Percentiles rank a stretch among this genome's conserved stretches.
Evolutionary conservation across 2,888 invertebrate species (phyloP).

Genomic region (Halocaridina rubra): DNA sequence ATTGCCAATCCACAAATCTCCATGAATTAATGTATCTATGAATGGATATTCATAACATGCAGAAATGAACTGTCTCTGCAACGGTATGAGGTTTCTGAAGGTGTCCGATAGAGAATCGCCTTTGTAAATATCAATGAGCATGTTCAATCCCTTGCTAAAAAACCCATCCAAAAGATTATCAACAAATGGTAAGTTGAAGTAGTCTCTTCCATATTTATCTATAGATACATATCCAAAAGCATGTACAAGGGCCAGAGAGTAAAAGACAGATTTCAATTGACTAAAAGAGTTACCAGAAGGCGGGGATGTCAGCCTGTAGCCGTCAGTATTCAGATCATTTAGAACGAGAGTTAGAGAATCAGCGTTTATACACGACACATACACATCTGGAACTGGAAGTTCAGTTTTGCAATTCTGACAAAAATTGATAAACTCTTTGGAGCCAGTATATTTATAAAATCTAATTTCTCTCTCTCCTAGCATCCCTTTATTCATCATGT

Average conservation of each 20-base stretch:
- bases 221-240: slow-evolving; percentile 41
- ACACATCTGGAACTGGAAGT: slow-evolving; percentile 47
- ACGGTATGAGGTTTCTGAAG: slow-evolving; percentile 25
- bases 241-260: slow-evolving; percentile 49
- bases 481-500: slow-evolving; percentile 31
- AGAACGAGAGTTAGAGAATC: slow-evolving; percentile 47
- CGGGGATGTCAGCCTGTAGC: slow-evolving; percentile 36
- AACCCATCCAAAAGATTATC: neutral
- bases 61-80: slow-evolving; percentile 18
- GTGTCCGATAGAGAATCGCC: slow-evolving; percentile 6
- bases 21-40: slow-evolving; percentile 50
- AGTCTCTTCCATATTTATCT: too few species aligned
- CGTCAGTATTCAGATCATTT: slow-evolving; percentile 31
- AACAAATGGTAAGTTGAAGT: neutral
- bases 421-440: slow-evolving; percentile 18
- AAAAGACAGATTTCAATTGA: slow-evolving; percentile 35
- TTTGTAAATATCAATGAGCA: slow-evolving; percentile 25
- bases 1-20: slow-evolving; percentile 58
- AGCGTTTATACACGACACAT: slow-evolving; percentile 21
- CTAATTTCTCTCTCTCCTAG: slow-evolving; percentile 50
- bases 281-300: slow-evolving; percentile 42
- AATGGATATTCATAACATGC: slow-evolving; percentile 14
- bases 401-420: neutral
- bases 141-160: slow-evolving; percentile 37
- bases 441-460: slow-evolving; percentile 48